A percentile compares a stretch with the other conserved stretches of the same genome.
phyloP scores from a whole-genome alignment of 2,797 vertebrate genomes.

The Microchirus variegatus region DNA sequence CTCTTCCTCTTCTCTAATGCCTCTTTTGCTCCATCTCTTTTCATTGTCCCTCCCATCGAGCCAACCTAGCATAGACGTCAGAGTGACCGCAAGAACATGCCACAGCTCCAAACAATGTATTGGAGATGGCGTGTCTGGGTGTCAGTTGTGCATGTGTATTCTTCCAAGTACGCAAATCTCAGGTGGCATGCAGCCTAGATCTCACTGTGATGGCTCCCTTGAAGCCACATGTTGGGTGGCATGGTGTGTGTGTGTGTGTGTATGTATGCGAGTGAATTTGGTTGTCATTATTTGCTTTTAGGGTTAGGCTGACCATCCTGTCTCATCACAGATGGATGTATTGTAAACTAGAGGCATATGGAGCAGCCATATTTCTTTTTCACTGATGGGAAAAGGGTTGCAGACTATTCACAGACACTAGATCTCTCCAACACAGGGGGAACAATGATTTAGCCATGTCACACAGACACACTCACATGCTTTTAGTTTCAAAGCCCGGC shows the following conservation, averaged over 20 bases:
- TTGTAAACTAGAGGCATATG: neutral
- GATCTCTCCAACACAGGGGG: no score
- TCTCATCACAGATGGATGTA: slow-evolving; percentile 45
- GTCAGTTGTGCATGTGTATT: slow-evolving; percentile 47
- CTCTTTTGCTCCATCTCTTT: neutral
- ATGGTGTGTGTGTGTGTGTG: slow-evolving; percentile 23
- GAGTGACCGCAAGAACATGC: slow-evolving; percentile 45
- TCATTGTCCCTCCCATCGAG: slow-evolving; percentile 34
- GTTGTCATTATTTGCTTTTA: slow-evolving; percentile 69
- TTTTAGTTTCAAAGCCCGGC: no score
- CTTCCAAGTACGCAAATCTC: slow-evolving; percentile 65
- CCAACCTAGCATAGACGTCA: slow-evolving; percentile 54
- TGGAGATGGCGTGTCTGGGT: slow-evolving; percentile 19
- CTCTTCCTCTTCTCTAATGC: neutral
- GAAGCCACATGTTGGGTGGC: slow-evolving; percentile 68
- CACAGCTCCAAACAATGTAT: slow-evolving; percentile 64
- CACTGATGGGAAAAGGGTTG: neutral
- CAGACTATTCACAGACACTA: slow-evolving; percentile 4
- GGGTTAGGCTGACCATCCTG: slow-evolving; percentile 48
- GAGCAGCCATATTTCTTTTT: slow-evolving; percentile 20
- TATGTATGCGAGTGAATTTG: slow-evolving; percentile 26
- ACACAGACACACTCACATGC: no score
- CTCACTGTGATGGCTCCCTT: slow-evolving; percentile 59
- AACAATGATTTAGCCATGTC: no score
- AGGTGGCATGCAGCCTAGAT: slow-evolving; percentile 53